Percentiles rank a stretch among this genome's conserved stretches.
phyloP scores from a whole-genome alignment of 2,797 vertebrate genomes.

The Ataeniobius toweri region DNA sequence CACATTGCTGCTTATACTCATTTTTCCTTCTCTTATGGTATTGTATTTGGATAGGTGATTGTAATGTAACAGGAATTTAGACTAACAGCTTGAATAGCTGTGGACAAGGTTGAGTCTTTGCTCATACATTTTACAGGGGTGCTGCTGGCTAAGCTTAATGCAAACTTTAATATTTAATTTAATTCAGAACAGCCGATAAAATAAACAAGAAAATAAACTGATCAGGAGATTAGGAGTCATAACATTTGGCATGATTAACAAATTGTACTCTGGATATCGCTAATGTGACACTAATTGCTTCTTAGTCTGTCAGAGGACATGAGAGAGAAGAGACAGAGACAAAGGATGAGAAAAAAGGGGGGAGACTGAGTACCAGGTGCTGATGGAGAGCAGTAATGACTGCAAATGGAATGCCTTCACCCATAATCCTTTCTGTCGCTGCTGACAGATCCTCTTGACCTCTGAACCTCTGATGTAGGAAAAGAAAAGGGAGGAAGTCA shows the following conservation, averaged over 20 bases:
- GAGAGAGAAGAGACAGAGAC: slow-evolving; percentile 75
- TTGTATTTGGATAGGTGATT: slow-evolving; percentile 64
- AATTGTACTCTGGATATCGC: slow-evolving; percentile 70
- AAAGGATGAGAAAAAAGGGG: slow-evolving; percentile 68
- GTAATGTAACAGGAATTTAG: slow-evolving; percentile 57
- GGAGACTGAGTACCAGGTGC: slow-evolving; percentile 69
- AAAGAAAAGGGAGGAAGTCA: slow-evolving; percentile 78
- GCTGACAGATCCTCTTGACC: slow-evolving; percentile 86
- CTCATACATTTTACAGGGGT: slow-evolving; percentile 7
- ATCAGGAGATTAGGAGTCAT: slow-evolving; percentile 12
- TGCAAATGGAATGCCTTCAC: slow-evolving; percentile 83
- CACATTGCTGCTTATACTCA: slow-evolving; percentile 64
- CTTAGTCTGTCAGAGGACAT: slow-evolving; percentile 78
- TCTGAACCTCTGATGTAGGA: slow-evolving; percentile 76
- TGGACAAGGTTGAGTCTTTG: slow-evolving; percentile 27
- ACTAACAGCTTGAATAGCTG: slow-evolving; percentile 38
- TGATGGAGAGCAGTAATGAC: slow-evolving; percentile 81
- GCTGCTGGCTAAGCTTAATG: slow-evolving; percentile 5
- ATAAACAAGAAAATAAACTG: not conserved
- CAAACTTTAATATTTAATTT: slow-evolving; percentile 12
- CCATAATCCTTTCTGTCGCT: slow-evolving; percentile 83
- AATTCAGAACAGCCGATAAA: slow-evolving; percentile 17
- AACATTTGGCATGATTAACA: slow-evolving; percentile 65
- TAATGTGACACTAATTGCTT: slow-evolving; percentile 87
- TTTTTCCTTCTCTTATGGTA: slow-evolving; percentile 53